phyloP scores from a whole-genome alignment of 2,888 invertebrate species.

The Dexiosoma caninum region DNA sequence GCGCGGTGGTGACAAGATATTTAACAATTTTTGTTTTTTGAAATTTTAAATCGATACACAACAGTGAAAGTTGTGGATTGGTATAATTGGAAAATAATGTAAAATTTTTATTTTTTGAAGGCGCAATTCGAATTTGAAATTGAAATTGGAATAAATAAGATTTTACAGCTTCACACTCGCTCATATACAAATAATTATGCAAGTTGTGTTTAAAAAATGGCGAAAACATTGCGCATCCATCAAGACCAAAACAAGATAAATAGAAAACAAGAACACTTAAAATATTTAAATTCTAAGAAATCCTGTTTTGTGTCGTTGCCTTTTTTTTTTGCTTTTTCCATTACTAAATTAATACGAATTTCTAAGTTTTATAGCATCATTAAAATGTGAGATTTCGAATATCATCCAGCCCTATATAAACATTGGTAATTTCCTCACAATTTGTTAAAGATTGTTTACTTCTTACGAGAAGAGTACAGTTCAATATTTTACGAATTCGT shows the following conservation, averaged over 20 bases:
- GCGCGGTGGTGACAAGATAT: too few species aligned
- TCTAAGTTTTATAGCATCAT: background rate
- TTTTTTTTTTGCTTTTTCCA: too few species aligned
- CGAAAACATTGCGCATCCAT: background rate
- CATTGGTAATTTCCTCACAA: background rate
- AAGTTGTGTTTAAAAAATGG: background rate
- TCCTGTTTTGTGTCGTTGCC: background rate
- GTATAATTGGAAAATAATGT: too few species aligned
- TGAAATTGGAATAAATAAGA: too few species aligned
- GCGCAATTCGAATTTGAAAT: too few species aligned
- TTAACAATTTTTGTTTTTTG: too few species aligned
- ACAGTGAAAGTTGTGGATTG: too few species aligned
- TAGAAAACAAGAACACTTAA: background rate
- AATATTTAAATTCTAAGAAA: background rate
- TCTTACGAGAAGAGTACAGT: conserved; percentile 21
- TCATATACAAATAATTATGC: too few species aligned
- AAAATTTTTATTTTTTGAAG: too few species aligned
- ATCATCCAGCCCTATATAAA: conserved; percentile 41
- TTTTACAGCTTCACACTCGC: too few species aligned
- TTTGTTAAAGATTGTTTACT: conserved; percentile 13
- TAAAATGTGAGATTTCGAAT: background rate
- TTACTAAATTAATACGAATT: too few species aligned
- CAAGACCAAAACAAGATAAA: background rate
- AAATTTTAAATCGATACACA: too few species aligned
- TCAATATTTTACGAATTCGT: background rate